These are phyloP conservation scores for Epizoanthus illoricatus DNA, from an alignment of 92 coral and sea anemone species.

Conservation along the genomic window DNA sequence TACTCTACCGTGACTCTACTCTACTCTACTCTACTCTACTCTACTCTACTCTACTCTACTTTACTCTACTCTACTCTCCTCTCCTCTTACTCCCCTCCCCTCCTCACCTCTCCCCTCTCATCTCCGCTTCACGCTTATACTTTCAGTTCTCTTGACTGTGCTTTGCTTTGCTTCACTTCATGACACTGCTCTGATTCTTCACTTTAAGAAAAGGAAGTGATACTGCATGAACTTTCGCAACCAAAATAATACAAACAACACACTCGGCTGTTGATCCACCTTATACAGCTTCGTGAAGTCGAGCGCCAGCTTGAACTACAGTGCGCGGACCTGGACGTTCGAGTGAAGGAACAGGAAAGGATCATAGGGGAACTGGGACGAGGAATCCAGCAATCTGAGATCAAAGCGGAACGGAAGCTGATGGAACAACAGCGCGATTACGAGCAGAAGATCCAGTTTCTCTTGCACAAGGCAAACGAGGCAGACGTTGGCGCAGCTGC, in stretches of 20 bases:
- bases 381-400: conserved; percentile 77
- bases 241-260: background rate
- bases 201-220: too few species aligned
- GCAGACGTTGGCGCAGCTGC: conserved; percentile 50
- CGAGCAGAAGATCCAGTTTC: conserved; percentile 91
- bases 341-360: conserved; percentile 86
- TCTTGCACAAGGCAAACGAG: conserved; percentile 86
- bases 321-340: conserved; percentile 66
- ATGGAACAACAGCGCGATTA: conserved; percentile 81
- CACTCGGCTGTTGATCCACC: background rate
- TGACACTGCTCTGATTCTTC: background rate
- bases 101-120: too few species aligned
- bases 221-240: too few species aligned
- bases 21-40: too few species aligned
- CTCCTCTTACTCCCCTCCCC: too few species aligned
- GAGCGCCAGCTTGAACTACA: conserved; percentile 56
- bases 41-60: too few species aligned
- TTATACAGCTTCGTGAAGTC: conserved; percentile 35
- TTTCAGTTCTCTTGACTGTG: too few species aligned
- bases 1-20: too few species aligned
- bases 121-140: too few species aligned
- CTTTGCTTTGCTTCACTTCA: too few species aligned
- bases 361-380: conserved; percentile 95
- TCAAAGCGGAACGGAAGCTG: conserved; percentile 85
- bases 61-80: too few species aligned